phyloP scores from a whole-genome alignment of 2,797 vertebrate genomes.

The Setipinna tenuifilis region DNA sequence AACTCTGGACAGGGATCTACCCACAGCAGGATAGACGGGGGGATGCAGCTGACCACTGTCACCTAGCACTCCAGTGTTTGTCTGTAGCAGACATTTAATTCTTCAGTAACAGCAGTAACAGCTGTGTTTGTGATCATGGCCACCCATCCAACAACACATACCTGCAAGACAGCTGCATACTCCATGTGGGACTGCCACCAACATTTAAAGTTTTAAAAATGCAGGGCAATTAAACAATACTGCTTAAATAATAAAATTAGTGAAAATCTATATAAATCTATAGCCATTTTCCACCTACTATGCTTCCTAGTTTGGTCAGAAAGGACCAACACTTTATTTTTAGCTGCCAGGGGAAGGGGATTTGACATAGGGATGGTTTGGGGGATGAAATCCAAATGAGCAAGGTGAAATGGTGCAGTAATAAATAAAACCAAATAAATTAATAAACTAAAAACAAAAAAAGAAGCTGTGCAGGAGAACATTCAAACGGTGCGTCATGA shows the following conservation, averaged over 20 bases:
- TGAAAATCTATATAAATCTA: not conserved
- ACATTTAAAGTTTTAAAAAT: not conserved
- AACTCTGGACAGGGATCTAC: not conserved
- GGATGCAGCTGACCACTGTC: not conserved
- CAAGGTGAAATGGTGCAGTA: slow-evolving; percentile 21
- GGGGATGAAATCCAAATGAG: not conserved
- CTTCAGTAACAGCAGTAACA: not conserved
- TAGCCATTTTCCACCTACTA: not conserved
- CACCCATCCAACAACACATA: not conserved
- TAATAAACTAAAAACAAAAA: slow-evolving; percentile 2
- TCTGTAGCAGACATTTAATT: slow-evolving; percentile 5
- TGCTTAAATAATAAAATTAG: not conserved
- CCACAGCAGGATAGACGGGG: not conserved
- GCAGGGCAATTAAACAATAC: not conserved
- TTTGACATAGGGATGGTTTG: not conserved
- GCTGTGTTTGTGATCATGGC: not conserved
- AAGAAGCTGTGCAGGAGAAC: slow-evolving; percentile 29
- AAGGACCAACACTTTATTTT: not conserved
- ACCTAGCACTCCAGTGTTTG: not conserved
- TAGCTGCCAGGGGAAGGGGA: not conserved
- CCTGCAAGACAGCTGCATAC: not conserved
- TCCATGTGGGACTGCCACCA: not conserved
- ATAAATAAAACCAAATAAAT: slow-evolving; percentile 44
- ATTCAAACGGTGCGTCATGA: slow-evolving; percentile 37
- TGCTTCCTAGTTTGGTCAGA: not conserved